Evolutionary conservation across 2,113 vertebrate genomes (phyloP).

Genomic region (Falcunculus frontatus): DNA sequence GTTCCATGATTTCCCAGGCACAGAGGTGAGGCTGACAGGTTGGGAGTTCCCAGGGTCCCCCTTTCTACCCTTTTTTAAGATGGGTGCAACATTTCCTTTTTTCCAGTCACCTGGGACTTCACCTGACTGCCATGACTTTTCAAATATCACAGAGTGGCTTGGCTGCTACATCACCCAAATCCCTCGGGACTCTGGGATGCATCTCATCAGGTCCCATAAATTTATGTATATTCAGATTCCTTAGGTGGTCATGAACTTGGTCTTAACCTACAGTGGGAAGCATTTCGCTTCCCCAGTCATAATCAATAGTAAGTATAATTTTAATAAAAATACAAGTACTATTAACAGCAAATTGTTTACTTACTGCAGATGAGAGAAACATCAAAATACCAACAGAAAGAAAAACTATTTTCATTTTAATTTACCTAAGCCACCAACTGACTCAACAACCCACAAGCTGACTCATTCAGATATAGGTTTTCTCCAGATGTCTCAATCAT

Average conservation of each 20-base stretch:
- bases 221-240: not conserved
- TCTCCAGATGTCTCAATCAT: not conserved
- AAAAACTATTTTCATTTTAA: not conserved
- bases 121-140: not conserved
- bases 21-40: not conserved
- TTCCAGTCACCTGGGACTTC: not conserved
- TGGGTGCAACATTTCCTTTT: not conserved
- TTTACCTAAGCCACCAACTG: not conserved
- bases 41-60: not conserved
- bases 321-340: not conserved
- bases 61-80: not conserved
- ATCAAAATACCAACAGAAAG: not conserved
- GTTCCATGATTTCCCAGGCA: not conserved
- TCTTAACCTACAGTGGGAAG: not conserved
- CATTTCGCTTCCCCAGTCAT: not conserved
- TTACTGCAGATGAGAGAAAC: not conserved
- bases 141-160: not conserved
- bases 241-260: not conserved
- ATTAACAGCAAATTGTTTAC: not conserved
- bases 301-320: not conserved
- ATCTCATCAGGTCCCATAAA: not conserved
- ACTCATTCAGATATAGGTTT: not conserved
- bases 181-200: not conserved
- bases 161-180: not conserved
- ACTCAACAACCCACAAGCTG: not conserved